Percentiles rank a stretch among this genome's conserved stretches.
Evolutionary conservation across 2,888 invertebrate genomes (phyloP).

Genomic region (Nomada flava): DNA sequence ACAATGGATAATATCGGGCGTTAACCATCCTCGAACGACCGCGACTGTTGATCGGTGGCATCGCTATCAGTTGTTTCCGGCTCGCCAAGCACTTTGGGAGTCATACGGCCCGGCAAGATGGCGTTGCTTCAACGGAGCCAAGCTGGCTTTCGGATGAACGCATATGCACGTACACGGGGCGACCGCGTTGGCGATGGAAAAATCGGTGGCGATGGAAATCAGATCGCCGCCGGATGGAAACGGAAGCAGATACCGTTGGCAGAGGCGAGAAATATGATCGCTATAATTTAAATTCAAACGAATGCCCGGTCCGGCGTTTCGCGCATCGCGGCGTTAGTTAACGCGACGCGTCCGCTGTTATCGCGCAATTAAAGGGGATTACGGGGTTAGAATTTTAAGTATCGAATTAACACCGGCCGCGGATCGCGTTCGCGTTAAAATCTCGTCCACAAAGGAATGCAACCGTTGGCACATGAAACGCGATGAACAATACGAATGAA

Average conservation of each 20-base stretch:
- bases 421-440: conserved; percentile 34
- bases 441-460: conserved; percentile 24
- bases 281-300: conserved; percentile 45
- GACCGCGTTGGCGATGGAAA: conserved; percentile 2
- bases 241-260: background rate
- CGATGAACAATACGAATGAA: background rate
- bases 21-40: conserved; percentile 77
- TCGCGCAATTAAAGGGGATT: conserved; percentile 44
- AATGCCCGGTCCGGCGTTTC: background rate
- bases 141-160: conserved; percentile 42
- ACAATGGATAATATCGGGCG: conserved; percentile 78
- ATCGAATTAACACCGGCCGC: conserved; percentile 42
- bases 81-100: conserved; percentile 77
- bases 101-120: conserved; percentile 75
- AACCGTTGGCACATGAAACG: conserved; percentile 11
- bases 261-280: conserved; percentile 47
- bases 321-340: conserved; percentile 33
- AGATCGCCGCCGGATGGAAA: background rate
- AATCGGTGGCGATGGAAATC: conserved; percentile 9
- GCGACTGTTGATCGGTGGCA: conserved; percentile 80
- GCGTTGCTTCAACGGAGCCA: conserved; percentile 68
- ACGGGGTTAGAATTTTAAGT: conserved; percentile 46
- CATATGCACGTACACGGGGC: conserved; percentile 11
- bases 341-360: conserved; percentile 37
- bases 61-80: conserved; percentile 84